Evolutionary conservation across 2,113 vertebrate species (phyloP), one percentile per base, ranked within the genome.

Genomic region (Kobus ellipsiprymnus): DNA sequence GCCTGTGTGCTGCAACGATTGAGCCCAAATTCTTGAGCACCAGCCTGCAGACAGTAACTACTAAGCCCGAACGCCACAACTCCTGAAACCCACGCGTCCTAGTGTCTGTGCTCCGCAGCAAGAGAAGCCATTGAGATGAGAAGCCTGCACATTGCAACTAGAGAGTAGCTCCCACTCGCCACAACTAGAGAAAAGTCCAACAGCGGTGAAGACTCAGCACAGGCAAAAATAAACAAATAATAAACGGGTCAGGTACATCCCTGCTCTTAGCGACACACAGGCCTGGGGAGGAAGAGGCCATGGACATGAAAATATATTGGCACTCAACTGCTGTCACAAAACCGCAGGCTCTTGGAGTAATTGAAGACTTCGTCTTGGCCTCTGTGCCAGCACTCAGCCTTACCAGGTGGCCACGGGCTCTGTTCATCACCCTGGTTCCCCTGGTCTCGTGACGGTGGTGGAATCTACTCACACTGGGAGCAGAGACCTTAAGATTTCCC

Each of bases 41-140:
- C 12, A 44, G 71, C 23, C 40, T 44, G 40, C 40, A 44, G 27
- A 14, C 40, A 44, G 40, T 14, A 77, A 27, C 12, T 77, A 15
- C 40, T 4, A 44, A 44, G 40, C 71, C 71, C 0, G 0, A 44
- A 44, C 44, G 71, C 71, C 40, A 7, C 71, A 44, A 7, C 12
- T 44, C 1, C 40, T 25, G 71, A 14, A 44, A 12, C 23, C 23
- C 71, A 44, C 0, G 0, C 3, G 2, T 36, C 23, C 71, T 6
- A 14, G 40, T 15, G 71, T 7, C 40, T 14, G 7, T 25, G 40
- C 71, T 14, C 3, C 0, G 1, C 40, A 77, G 7, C 40, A 44
- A 44, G 40, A 44, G 71, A 77, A 14, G 40, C 40, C 40, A 4
- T 3, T 44, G 36, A 23, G 44, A 27, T 40, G 13, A 14, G 36